Percentiles rank a stretch among this genome's conserved stretches.
Evolutionary conservation across 2,797 vertebrate species (phyloP).

Genomic region (Lutjanus campechanus): DNA sequence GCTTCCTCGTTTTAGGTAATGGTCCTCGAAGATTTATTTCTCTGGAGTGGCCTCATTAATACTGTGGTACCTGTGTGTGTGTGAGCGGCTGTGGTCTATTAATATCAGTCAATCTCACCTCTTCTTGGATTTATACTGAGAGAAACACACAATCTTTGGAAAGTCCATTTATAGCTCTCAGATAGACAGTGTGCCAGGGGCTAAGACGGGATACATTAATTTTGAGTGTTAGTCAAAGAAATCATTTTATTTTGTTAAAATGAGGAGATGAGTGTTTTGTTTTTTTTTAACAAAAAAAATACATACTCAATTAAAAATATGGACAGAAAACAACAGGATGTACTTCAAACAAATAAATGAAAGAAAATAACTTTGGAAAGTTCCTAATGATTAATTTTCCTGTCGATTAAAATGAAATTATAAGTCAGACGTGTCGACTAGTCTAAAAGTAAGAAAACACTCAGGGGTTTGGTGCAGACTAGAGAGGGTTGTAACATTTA

Average conservation of each 20-base stretch:
- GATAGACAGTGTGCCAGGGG: conserved; percentile 6
- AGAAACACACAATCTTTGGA: conserved; percentile 26
- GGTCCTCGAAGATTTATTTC: conserved; percentile 52
- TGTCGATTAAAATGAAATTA: too few relatives aligned
- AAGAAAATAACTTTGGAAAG: background rate
- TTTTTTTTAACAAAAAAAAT: background rate
- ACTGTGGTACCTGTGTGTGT: conserved; percentile 22
- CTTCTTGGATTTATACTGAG: conserved; percentile 42
- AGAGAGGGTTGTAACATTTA: too few relatives aligned
- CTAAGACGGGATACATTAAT: conserved; percentile 5
- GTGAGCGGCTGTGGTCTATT: conserved; percentile 37
- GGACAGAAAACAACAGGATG: background rate
- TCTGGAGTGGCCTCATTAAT: conserved; percentile 54
- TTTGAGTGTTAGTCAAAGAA: conserved; percentile 22
- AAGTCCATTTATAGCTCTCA: conserved; percentile 36
- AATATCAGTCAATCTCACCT: conserved; percentile 53
- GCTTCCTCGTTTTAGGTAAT: conserved; percentile 34
- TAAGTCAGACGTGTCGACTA: too few relatives aligned
- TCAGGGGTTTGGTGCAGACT: too few relatives aligned
- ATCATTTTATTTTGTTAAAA: conserved; percentile 4
- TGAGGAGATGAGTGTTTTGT: background rate
- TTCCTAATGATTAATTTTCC: background rate
- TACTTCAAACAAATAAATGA: background rate
- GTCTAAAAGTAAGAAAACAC: too few relatives aligned
- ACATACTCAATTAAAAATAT: background rate